A percentile compares a stretch with the other conserved stretches of the same genome.
Conservation (phyloP, 2,888 invertebrate genomes). For the Diaperis boleti region DNA sequence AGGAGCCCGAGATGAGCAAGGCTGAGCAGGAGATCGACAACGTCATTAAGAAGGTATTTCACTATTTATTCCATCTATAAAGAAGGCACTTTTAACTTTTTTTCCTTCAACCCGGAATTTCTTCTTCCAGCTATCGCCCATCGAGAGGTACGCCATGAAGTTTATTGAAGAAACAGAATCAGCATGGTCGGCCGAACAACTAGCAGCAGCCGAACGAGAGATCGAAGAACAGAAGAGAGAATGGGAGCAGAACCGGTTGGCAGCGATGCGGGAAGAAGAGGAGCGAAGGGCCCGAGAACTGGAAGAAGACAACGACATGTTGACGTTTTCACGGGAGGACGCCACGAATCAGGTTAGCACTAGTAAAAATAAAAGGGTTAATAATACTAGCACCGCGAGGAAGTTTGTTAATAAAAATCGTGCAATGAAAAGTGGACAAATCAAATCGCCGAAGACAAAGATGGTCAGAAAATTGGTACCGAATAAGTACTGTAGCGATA, state of each 20-base stretch:
- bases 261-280: conserved; percentile 77
- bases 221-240: conserved; percentile 87
- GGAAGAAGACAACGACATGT: conserved; percentile 74
- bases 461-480: conserved; percentile 32
- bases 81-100: too few relatives aligned
- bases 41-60: conserved; percentile 78
- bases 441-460: conserved; percentile 30
- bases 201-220: conserved; percentile 89
- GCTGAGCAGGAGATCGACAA: conserved; percentile 80
- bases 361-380: conserved; percentile 55
- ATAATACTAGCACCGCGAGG: conserved; percentile 43
- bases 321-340: conserved; percentile 83
- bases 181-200: conserved; percentile 86
- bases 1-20: conserved; percentile 73
- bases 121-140: conserved; percentile 82
- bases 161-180: conserved; percentile 89
- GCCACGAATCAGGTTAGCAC: conserved; percentile 88
- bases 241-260: conserved; percentile 88
- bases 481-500: conserved; percentile 32
- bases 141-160: conserved; percentile 95
- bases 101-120: too few relatives aligned
- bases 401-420: conserved; percentile 36
- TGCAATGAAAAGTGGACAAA: conserved; percentile 36
- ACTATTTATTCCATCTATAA: too few relatives aligned
- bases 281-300: conserved; percentile 71